Percentiles rank a stretch among this genome's conserved stretches.
Conservation (phyloP, 2,888 invertebrate species). For the Xanthia icteritia region DNA sequence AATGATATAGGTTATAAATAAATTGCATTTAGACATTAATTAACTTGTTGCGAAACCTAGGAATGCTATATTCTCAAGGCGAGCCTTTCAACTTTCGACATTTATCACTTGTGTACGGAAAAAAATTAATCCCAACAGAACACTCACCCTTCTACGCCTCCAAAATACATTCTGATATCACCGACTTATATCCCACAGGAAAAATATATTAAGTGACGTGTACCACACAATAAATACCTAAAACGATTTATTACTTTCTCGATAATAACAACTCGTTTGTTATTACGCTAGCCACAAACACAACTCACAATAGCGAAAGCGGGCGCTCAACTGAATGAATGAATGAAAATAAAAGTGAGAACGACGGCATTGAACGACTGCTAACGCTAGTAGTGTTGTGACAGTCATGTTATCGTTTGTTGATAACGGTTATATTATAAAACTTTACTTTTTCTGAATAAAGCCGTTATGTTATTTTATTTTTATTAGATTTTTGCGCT, state of each 20-base stretch:
- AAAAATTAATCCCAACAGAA: conserved; percentile 42
- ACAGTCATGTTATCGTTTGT: too few species aligned
- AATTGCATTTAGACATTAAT: conserved; percentile 31
- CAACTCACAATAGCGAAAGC: conserved; percentile 71
- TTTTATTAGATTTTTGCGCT: background rate
- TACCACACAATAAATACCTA: conserved; percentile 60
- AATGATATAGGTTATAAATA: conserved; percentile 20
- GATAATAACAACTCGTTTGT: conserved; percentile 49
- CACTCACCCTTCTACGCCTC: conserved; percentile 87
- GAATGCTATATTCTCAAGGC: conserved; percentile 80
- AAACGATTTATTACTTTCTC: conserved; percentile 65
- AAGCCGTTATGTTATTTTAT: background rate
- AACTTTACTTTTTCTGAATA: background rate
- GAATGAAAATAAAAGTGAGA: conserved; percentile 17
- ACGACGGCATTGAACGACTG: conserved; percentile 18
- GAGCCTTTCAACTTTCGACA: conserved; percentile 85
- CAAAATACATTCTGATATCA: conserved; percentile 78
- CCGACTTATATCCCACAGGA: conserved; percentile 46
- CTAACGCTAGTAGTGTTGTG: conserved; percentile 38
- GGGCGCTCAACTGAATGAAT: conserved; percentile 71
- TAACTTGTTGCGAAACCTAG: conserved; percentile 72
- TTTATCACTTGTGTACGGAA: conserved; percentile 44
- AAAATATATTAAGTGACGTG: conserved; percentile 28
- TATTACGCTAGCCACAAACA: background rate
- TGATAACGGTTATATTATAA: background rate